A percentile compares a stretch with the other conserved stretches of the same genome.
phyloP scores from a whole-genome alignment of 2,888 invertebrate genomes.

The Noctua fimbriata region DNA sequence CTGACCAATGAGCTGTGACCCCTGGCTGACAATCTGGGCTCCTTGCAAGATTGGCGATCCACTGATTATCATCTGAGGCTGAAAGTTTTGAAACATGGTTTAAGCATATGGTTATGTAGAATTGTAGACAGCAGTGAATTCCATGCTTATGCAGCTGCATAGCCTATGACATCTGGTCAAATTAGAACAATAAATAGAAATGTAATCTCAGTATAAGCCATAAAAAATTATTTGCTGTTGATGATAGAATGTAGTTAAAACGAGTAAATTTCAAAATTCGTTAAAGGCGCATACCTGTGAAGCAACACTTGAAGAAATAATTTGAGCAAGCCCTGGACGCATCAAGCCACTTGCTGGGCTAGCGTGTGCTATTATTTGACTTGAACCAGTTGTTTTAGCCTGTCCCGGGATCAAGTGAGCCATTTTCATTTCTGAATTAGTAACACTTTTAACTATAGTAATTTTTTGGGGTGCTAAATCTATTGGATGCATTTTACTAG shows the following conservation, averaged over 20 bases:
- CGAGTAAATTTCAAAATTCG: not conserved
- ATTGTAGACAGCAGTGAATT: not conserved
- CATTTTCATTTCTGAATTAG: constrained; percentile 87
- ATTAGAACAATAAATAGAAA: constrained; percentile 1
- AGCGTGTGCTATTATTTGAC: constrained; percentile 84
- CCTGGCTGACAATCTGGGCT: constrained; percentile 86
- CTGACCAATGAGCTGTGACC: constrained; percentile 83
- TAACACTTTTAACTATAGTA: constrained; percentile 87
- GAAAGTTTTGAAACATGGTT: constrained; percentile 64
- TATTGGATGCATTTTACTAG: constrained; percentile 90
- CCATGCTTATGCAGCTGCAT: not conserved
- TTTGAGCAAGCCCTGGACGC: constrained; percentile 86
- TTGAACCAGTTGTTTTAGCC: constrained; percentile 80
- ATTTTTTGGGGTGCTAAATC: constrained; percentile 90
- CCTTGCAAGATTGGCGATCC: constrained; percentile 86
- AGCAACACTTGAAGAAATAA: constrained; percentile 85
- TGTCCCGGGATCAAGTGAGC: constrained; percentile 86
- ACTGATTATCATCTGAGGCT: constrained; percentile 87
- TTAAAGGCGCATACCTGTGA: constrained; percentile 79
- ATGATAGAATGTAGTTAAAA: not conserved
- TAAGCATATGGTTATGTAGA: not conserved
- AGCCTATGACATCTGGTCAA: not conserved
- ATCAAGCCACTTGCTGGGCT: constrained; percentile 82
- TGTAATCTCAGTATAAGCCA: not conserved
- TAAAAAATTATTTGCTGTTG: not conserved